Evolutionary conservation across 2,888 invertebrate genomes (phyloP), one percentile per base, ranked within the genome.

Genomic region (Polymixis flavicincta): DNA sequence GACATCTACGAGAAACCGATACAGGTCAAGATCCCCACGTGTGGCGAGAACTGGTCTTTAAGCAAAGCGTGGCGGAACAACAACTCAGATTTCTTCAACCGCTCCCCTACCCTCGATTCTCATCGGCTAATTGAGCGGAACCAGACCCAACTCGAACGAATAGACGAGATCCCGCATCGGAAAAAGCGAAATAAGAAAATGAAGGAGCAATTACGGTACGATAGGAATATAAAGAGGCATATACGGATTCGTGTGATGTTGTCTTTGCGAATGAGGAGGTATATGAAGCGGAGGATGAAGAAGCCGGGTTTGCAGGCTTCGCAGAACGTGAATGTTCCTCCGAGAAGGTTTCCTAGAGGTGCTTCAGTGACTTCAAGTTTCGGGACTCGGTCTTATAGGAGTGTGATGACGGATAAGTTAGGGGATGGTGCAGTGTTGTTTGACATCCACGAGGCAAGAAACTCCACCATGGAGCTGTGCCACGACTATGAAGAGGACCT

Each of bases 181-280:
- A 94, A 91, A 86, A 93, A 92, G 81, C 84, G 92, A 48, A 93
- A 92, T 67, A 93, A 92, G 82, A 93, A 92, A 85, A 76, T 96
- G 61, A 97, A 97, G 83, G 96, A 97, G 81, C 96, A 96, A 80
- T 73, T 96, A 72, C 93, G 96, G 37, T 97, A 97, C 74, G 97
- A 97, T 85, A 96, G 97, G 80, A 97, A 97, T 87, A 97, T 97
- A 2, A 97, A 97, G 71, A 94, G 97, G 42, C 97, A 97, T 89
- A 97, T 98, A 42, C 95, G 97, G 74, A 97, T 98, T 32, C 95
- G 98, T 25, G 97, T 98, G 66, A 97, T 98, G 97, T 93, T 98
- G 86, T 97, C 97, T 19, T 92, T 98, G 79, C 95, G 98, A 77
- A 96, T 98, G 94, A 96, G 97, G 42, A 92, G 96, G 73, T 96